phyloP scores from a whole-genome alignment of 1,140 invertebrate genomes.

The Cecropterus lyciades region DNA sequence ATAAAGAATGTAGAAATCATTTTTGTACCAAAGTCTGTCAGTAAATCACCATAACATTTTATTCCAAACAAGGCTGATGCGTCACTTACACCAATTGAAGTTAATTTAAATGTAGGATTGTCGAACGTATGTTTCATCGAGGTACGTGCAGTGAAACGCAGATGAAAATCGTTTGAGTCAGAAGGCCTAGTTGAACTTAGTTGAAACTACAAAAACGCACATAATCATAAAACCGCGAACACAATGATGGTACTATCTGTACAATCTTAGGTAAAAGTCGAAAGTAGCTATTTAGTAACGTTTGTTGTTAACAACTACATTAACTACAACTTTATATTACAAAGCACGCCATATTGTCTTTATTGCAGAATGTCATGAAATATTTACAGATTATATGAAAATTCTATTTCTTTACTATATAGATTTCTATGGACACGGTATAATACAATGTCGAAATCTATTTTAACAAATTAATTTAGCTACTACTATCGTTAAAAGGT shows the following conservation, averaged over 20 bases:
- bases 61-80: no score
- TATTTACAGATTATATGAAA: constrained; percentile 46
- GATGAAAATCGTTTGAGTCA: no score
- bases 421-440: not conserved
- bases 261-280: constrained; percentile 7
- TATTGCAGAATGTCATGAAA: constrained; percentile 55
- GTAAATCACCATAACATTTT: no score
- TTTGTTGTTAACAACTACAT: constrained; percentile 22
- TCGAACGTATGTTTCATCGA: no score
- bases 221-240: not conserved
- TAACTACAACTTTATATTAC: constrained; percentile 39
- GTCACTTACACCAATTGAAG: no score
- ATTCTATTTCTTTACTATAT: not conserved
- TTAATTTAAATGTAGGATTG: no score
- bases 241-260: not conserved
- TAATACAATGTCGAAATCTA: not conserved
- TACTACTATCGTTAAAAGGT: not conserved
- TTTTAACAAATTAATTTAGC: not conserved
- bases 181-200: no score
- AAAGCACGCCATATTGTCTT: constrained; percentile 77
- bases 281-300: constrained; percentile 39
- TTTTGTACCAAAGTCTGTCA: no score
- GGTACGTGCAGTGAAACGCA: no score
- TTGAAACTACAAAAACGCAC: no score
- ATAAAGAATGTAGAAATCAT: no score